These are phyloP conservation scores for Aethina tumida DNA, from an alignment of 1,140 invertebrate species.

Conservation along the genomic window DNA sequence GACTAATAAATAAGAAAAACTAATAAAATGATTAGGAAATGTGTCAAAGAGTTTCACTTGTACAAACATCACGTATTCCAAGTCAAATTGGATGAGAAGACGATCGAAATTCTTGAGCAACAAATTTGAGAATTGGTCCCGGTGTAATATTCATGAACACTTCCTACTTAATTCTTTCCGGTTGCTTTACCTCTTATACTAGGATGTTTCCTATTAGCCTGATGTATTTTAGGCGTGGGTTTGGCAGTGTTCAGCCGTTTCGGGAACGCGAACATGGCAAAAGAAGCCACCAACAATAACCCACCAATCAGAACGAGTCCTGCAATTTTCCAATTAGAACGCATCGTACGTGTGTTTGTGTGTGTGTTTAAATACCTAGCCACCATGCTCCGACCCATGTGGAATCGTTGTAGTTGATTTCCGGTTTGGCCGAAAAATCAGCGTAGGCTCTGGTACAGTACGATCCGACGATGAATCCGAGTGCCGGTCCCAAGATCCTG, in stretches of 20 bases:
- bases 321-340: conserved; percentile 26
- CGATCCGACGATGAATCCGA: conserved; percentile 85
- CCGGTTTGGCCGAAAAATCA: conserved; percentile 62
- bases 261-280: conserved; percentile 85
- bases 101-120: no score
- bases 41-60: no score
- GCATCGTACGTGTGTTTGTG: neutral
- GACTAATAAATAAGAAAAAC: no score
- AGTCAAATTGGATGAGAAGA: no score
- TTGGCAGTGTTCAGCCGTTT: conserved; percentile 47
- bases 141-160: no score
- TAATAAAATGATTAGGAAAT: no score
- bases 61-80: no score
- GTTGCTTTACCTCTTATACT: conserved; percentile 45
- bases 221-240: conserved; percentile 35
- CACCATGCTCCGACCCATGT: conserved; percentile 90
- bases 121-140: no score
- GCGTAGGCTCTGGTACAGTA: conserved; percentile 81
- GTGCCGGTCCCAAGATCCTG: conserved; percentile 77
- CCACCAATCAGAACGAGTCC: conserved; percentile 71
- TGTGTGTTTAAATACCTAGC: conserved; percentile 52
- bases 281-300: conserved; percentile 65
- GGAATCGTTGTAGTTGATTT: conserved; percentile 72
- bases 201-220: conserved; percentile 44
- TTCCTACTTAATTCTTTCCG: no score